Evolutionary conservation across 1,140 invertebrate genomes (phyloP).

Genomic region (Eueides isabella): DNA sequence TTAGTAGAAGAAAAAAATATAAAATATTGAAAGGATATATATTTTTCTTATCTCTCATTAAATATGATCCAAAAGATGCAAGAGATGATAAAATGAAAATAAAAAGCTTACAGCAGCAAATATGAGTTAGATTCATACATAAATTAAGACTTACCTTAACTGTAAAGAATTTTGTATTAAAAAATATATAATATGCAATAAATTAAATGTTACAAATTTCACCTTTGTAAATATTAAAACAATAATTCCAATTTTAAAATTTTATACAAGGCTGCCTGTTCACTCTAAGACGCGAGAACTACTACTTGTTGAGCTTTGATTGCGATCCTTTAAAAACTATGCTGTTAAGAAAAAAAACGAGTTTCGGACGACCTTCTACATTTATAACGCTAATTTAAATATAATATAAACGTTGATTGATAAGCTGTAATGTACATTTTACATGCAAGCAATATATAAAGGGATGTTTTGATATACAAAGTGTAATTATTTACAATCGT

Average conservation of each 20-base stretch:
- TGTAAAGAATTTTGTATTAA: background rate
- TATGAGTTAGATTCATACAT: too few species aligned
- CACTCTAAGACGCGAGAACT: background rate
- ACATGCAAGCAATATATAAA: background rate
- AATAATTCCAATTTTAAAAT: background rate
- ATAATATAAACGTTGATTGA: background rate
- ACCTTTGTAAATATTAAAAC: background rate
- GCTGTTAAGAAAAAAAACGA: constrained; percentile 18
- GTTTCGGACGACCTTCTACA: constrained; percentile 8
- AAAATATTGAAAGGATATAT: too few species aligned
- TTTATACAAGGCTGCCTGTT: background rate
- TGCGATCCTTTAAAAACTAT: constrained; percentile 14
- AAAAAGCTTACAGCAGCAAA: background rate
- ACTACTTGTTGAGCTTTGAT: background rate
- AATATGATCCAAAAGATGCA: too few species aligned
- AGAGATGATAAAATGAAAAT: fast-evolving
- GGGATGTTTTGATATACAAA: background rate
- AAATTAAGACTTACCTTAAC: background rate
- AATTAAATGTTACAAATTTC: background rate
- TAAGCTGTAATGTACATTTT: background rate
- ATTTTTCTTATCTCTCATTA: too few species aligned
- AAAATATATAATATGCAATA: background rate
- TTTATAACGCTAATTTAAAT: background rate
- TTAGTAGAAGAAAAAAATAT: too few species aligned
- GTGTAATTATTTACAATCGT: too few species aligned